phyloP scores from a whole-genome alignment of 2,888 invertebrate genomes.

The Drosophila testacea region DNA sequence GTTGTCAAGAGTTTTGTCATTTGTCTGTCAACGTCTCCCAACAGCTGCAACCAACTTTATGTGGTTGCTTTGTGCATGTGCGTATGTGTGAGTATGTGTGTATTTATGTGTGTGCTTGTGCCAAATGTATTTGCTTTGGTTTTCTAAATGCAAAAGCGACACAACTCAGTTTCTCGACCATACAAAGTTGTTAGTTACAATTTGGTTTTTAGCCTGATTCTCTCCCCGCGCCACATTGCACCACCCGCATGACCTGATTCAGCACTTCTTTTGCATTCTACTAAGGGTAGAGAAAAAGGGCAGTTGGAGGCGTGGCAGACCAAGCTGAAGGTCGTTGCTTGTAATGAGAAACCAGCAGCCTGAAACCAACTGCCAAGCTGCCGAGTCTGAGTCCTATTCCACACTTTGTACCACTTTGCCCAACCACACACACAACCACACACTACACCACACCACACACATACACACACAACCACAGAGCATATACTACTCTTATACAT shows the following conservation, averaged over 20 bases:
- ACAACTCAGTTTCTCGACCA: slow-evolving; percentile 50
- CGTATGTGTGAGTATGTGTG: slow-evolving; percentile 4
- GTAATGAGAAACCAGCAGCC: slow-evolving; percentile 67
- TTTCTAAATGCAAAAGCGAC: slow-evolving; percentile 47
- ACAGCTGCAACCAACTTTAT: slow-evolving; percentile 42
- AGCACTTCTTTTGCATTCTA: slow-evolving; percentile 58
- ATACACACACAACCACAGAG: slow-evolving; percentile 9
- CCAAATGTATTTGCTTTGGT: slow-evolving; percentile 56
- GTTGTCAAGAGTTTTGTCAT: slow-evolving; percentile 33
- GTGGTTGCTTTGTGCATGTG: slow-evolving; percentile 30
- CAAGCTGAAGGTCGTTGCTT: slow-evolving; percentile 70
- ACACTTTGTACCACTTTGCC: slow-evolving; percentile 77
- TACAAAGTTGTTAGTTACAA: slow-evolving; percentile 72
- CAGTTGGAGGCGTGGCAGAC: slow-evolving; percentile 5
- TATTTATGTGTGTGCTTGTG: slow-evolving; percentile 2
- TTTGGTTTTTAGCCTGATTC: slow-evolving; percentile 41
- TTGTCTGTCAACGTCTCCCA: slow-evolving; percentile 18
- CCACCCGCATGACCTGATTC: slow-evolving; percentile 57
- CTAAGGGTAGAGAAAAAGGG: neutral
- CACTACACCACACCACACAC: slow-evolving; percentile 32
- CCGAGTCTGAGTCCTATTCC: slow-evolving; percentile 56
- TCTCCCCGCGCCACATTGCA: slow-evolving; percentile 23
- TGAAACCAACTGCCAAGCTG: slow-evolving; percentile 27
- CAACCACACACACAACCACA: slow-evolving; percentile 54
- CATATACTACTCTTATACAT: slow-evolving; percentile 24